Percentiles rank a stretch among this genome's conserved stretches.
phyloP scores from a whole-genome alignment of 2,797 vertebrate genomes.

The Acridotheres tristis region DNA sequence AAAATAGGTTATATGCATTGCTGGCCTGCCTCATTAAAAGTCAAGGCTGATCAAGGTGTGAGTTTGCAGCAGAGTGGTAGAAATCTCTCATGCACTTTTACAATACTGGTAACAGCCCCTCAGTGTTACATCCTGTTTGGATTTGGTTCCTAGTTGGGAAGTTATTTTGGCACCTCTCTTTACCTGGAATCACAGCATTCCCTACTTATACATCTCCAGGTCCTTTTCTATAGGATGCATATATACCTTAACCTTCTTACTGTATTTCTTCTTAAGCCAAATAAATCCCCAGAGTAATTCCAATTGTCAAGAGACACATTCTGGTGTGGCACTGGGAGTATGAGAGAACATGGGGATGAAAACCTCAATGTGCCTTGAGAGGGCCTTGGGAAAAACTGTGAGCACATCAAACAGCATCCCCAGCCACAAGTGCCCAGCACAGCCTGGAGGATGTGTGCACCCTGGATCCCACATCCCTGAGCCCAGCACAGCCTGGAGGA shows the following conservation, averaged over 20 bases:
- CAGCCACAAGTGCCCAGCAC: neutral
- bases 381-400: neutral
- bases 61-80: neutral
- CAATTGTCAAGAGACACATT: neutral
- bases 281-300: neutral
- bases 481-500: neutral
- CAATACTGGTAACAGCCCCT: neutral
- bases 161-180: neutral
- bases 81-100: neutral
- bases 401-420: neutral
- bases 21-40: neutral
- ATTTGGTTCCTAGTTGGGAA: neutral
- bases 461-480: neutral
- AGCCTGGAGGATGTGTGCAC: neutral
- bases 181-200: neutral
- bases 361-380: neutral
- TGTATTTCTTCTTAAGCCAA: neutral
- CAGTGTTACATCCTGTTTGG: neutral
- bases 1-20: neutral
- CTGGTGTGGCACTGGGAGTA: fast-evolving
- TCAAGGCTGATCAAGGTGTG: neutral
- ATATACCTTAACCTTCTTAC: neutral
- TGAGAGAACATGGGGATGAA: neutral
- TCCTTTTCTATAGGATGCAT: neutral
- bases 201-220: neutral